Percentiles rank a stretch among this genome's conserved stretches.
These are phyloP conservation scores for Elegia similella DNA, from an alignment of 2,888 invertebrate species.

Conservation along the genomic window DNA sequence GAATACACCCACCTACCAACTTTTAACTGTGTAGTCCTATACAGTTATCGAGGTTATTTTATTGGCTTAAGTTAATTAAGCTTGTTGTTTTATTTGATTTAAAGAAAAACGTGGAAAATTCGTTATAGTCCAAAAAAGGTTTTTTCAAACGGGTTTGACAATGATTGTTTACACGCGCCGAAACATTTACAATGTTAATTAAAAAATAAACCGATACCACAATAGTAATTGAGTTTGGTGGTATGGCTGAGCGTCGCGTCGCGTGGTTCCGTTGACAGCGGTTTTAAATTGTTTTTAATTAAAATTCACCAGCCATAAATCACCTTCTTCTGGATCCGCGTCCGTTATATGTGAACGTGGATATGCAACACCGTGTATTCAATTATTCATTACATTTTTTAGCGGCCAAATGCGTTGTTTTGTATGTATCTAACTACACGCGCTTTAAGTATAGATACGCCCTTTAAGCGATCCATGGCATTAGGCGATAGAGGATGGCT, in stretches of 20 bases:
- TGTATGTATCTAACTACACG: too few species aligned
- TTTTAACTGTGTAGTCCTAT: too few species aligned
- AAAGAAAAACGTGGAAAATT: too few species aligned
- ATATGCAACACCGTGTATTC: background rate
- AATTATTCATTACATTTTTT: background rate
- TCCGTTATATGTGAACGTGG: slow-evolving; percentile 15
- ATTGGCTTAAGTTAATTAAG: too few species aligned
- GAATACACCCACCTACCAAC: too few species aligned
- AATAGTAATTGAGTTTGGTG: slow-evolving; percentile 20
- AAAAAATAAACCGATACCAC: slow-evolving; percentile 5
- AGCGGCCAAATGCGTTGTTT: background rate
- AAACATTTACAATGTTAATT: slow-evolving; percentile 7
- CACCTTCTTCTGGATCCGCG: slow-evolving; percentile 42
- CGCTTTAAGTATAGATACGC: too few species aligned
- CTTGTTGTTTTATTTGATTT: too few species aligned
- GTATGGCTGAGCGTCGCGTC: slow-evolving; percentile 4
- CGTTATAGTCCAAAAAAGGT: too few species aligned
- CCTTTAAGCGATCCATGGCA: too few species aligned
- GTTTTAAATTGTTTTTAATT: slow-evolving; percentile 56
- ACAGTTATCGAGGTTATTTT: too few species aligned
- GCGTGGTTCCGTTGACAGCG: slow-evolving; percentile 36
- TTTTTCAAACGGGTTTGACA: too few species aligned
- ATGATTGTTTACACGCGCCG: slow-evolving; percentile 1
- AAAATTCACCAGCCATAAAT: slow-evolving; percentile 52
- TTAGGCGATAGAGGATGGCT: too few species aligned